Percentiles rank a stretch among this genome's conserved stretches.
Evolutionary conservation across 1,140 invertebrate genomes (phyloP).

Genomic region (Pristionchus pacificus): DNA sequence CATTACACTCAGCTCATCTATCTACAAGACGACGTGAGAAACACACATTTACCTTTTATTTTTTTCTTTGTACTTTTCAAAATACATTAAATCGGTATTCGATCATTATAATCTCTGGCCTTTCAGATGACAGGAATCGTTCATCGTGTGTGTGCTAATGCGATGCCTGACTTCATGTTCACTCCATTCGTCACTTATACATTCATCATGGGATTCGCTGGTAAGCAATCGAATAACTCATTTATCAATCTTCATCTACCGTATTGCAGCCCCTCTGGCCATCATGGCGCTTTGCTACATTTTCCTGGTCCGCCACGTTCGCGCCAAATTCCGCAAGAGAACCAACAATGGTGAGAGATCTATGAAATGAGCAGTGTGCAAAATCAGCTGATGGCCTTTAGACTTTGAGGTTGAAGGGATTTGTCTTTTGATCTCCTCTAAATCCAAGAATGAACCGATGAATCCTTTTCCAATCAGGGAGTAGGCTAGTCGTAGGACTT

Average conservation of each 20-base stretch:
- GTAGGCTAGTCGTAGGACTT: no score
- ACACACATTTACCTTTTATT: no score
- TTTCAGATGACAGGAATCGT: no score
- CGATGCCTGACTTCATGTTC: conserved; percentile 12
- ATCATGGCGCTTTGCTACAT: conserved; percentile 33
- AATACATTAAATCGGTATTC: no score
- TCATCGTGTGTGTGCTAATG: background rate
- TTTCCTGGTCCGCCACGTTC: conserved; percentile 27
- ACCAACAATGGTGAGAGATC: background rate
- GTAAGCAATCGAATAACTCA: conserved; percentile 3
- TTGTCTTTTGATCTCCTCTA: no score
- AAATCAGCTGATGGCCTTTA: no score
- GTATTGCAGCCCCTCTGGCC: background rate
- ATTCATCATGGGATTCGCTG: conserved; percentile 28
- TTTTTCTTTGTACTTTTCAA: no score
- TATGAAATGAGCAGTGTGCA: background rate
- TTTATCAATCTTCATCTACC: background rate
- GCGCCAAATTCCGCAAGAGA: conserved; percentile 11
- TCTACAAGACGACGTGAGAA: background rate
- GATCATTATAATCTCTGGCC: no score
- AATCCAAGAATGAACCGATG: no score
- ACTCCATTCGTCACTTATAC: conserved; percentile 27
- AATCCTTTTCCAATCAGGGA: no score
- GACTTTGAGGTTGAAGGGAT: no score
- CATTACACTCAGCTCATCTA: background rate